These are phyloP conservation scores for Arctia plantaginis DNA, from an alignment of 2,888 invertebrate species.

Conservation along the genomic window DNA sequence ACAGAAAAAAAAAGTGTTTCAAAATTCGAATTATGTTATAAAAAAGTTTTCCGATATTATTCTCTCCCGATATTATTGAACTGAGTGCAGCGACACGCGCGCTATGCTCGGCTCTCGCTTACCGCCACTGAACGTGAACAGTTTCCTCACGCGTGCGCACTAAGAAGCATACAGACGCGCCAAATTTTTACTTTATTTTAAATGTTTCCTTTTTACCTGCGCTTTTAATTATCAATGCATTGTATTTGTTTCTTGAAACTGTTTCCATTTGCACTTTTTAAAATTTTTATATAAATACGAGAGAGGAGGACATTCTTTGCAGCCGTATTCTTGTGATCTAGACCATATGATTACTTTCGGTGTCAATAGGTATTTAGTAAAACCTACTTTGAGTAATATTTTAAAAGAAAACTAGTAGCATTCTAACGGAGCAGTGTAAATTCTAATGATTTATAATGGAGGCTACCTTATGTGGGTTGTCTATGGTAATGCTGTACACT, in stretches of 20 bases:
- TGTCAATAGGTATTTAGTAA: neutral
- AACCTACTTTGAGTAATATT: neutral
- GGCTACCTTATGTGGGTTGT: neutral
- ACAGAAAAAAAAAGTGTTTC: slow-evolving; percentile 18
- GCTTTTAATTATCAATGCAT: slow-evolving; percentile 51
- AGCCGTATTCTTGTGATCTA: neutral
- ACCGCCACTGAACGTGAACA: slow-evolving; percentile 54
- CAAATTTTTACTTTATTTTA: slow-evolving; percentile 55
- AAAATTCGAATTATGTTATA: slow-evolving; percentile 26
- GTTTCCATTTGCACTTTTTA: neutral
- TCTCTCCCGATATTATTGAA: slow-evolving; percentile 37
- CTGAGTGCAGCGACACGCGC: slow-evolving; percentile 47
- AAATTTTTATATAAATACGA: neutral
- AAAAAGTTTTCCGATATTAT: slow-evolving; percentile 44
- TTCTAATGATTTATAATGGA: neutral
- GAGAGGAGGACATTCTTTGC: neutral
- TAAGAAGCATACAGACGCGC: slow-evolving; percentile 34
- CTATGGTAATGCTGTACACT: neutral
- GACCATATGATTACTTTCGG: neutral
- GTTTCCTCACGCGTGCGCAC: slow-evolving; percentile 54
- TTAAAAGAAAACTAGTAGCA: neutral
- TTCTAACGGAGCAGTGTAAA: neutral
- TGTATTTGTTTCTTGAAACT: slow-evolving; percentile 29
- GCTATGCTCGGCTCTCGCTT: slow-evolving; percentile 48
- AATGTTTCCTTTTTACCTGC: slow-evolving; percentile 54